A percentile compares a stretch with the other conserved stretches of the same genome.
phyloP scores from a whole-genome alignment of 2,888 invertebrate genomes.

The Clanis bilineata region DNA sequence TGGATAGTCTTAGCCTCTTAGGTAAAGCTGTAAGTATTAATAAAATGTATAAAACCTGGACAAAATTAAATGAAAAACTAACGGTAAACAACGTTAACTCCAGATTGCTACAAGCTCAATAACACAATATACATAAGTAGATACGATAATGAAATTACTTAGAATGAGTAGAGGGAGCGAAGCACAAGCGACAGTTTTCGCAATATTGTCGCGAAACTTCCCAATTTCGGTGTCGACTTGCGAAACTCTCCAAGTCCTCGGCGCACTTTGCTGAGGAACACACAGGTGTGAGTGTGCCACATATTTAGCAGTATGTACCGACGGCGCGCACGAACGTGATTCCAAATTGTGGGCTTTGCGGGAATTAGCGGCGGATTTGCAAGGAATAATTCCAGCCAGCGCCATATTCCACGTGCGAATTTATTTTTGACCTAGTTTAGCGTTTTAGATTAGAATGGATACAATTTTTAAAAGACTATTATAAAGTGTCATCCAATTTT shows the following conservation, averaged over 20 bases:
- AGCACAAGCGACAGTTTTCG: slow-evolving; percentile 59
- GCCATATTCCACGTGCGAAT: slow-evolving; percentile 16
- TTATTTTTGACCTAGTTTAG: background rate
- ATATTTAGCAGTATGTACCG: slow-evolving; percentile 29
- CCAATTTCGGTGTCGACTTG: slow-evolving; percentile 77
- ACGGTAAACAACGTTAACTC: background rate
- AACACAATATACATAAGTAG: background rate
- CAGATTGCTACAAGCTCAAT: background rate
- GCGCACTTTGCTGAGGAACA: slow-evolving; percentile 50
- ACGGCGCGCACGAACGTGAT: slow-evolving; percentile 52
- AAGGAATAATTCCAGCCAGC: slow-evolving; percentile 50
- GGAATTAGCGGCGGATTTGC: slow-evolving; percentile 68
- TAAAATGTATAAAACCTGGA: no score
- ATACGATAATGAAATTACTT: slow-evolving; percentile 27
- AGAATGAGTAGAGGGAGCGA: slow-evolving; percentile 5
- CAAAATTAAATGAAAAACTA: background rate
- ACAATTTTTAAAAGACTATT: background rate
- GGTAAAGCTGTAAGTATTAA: no score
- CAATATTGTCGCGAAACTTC: slow-evolving; percentile 75
- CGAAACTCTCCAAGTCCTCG: slow-evolving; percentile 59
- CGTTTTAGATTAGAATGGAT: background rate
- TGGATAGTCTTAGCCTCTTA: no score
- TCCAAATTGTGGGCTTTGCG: slow-evolving; percentile 67
- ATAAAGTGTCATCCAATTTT: no score
- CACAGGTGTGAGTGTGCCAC: slow-evolving; percentile 54